Base-by-base conservation (phyloP, 2,888 invertebrate species). In the Philopedon plagiatum region DNA sequence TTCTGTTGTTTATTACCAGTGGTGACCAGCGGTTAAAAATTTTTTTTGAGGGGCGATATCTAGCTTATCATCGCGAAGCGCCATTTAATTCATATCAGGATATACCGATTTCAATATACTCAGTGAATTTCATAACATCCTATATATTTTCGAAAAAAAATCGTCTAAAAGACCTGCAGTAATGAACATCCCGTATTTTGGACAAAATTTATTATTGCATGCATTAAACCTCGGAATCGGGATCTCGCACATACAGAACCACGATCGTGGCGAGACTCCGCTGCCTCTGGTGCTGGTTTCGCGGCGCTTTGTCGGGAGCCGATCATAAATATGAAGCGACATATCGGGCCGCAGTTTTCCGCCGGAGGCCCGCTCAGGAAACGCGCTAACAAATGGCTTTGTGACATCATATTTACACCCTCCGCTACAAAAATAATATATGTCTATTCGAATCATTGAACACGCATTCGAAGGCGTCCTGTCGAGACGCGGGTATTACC, bases 381-480 rank as follows among this genome's bases (percentile, higher is more conserved):
- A 80, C 80, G 81, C 80, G 83, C 82, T 84, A 85, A 85, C 84
- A 84, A 85, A 85, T 85, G 84, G 84, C 84, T 83, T 82, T 84
- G 84, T 83, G 84, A 85, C 84, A 84, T 84, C 83, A 84, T 85
- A 85, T 85, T 85, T 85, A 84, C 85, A 84, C 84, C 85, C 84
- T 82, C 83, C 80, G 83, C 83, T 82, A 83, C 84, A 84, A 84
- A 85, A 85, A 85, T 85, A 85, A 85, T 85, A 85, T 84, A 85
- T 84, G 85, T 85, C 85, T 81, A 80, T 81, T 84, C 85, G 84
- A 85, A 85, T 85, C 84, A 85, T 85, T 85, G 85, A 84, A 79
- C 84, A 84, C 83, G 78, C 75, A 75, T 66, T 65, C 80, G 77
- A 77, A 81, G 81, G 81, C 80, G 80, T 80, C 82, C 82, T 80